These are phyloP conservation scores for Peromyscus eremicus DNA, from an alignment of 2,797 vertebrate genomes.

Conservation along the genomic window DNA sequence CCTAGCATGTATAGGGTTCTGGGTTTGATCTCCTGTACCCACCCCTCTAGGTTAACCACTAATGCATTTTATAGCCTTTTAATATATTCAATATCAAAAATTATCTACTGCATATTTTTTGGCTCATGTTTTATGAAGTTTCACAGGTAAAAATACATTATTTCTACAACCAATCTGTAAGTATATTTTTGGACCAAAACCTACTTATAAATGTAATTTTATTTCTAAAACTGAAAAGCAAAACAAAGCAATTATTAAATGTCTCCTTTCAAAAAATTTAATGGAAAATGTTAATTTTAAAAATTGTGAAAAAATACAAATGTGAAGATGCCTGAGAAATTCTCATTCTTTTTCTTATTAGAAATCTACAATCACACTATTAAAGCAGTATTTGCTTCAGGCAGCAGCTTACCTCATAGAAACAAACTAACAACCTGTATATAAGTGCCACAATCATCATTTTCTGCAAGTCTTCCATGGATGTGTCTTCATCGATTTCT, in stretches of 20 bases:
- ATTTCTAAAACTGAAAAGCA: slow-evolving; percentile 40
- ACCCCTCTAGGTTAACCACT: not conserved
- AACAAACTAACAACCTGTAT: slow-evolving; percentile 96
- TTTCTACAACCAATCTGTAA: slow-evolving; percentile 45
- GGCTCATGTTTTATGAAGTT: not conserved
- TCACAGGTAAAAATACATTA: slow-evolving; percentile 42
- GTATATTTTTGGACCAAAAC: slow-evolving; percentile 21
- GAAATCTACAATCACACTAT: slow-evolving; percentile 57
- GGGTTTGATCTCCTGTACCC: not conserved
- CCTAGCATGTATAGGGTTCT: not conserved
- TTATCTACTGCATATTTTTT: not conserved
- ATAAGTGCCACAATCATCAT: slow-evolving; percentile 97
- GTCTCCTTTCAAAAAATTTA: not conserved
- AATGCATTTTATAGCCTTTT: not conserved
- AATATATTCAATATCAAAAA: not conserved
- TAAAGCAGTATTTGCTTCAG: slow-evolving; percentile 64
- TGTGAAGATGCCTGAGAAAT: slow-evolving; percentile 10
- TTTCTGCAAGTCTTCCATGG: slow-evolving; percentile 98
- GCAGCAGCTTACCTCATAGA: slow-evolving; percentile 94
- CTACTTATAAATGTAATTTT: not conserved
- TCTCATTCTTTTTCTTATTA: slow-evolving; percentile 1
- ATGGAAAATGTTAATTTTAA: slow-evolving; percentile 3
- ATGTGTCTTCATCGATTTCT: slow-evolving; percentile 98
- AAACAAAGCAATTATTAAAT: slow-evolving; percentile 55
- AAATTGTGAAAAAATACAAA: slow-evolving; percentile 38